These are phyloP conservation scores for Geopemphigus sp. DNA, from an alignment of 1,140 invertebrate species.

Conservation along the genomic window DNA sequence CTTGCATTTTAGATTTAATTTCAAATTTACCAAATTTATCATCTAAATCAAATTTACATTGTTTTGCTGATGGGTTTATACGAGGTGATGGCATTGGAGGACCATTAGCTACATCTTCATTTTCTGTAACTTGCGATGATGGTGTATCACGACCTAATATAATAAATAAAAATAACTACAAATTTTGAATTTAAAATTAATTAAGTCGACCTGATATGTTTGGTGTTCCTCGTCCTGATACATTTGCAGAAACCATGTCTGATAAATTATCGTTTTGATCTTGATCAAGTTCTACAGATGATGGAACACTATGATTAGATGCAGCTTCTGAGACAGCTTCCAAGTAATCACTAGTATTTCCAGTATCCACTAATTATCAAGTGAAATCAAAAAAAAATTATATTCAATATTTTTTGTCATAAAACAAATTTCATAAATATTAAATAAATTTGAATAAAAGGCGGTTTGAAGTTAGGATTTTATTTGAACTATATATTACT, in stretches of 20 bases:
- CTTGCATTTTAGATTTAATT: slow-evolving; percentile 63
- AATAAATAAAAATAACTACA: not conserved
- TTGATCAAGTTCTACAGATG: slow-evolving; percentile 81
- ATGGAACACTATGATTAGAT: slow-evolving; percentile 91
- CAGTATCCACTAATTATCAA: slow-evolving; percentile 53
- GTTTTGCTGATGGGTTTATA: slow-evolving; percentile 67
- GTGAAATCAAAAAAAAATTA: not conserved
- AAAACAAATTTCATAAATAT: not conserved
- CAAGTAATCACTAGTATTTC: slow-evolving; percentile 88
- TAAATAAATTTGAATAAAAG: too few relatives aligned
- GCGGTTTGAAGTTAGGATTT: too few relatives aligned
- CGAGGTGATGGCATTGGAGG: slow-evolving; percentile 55
- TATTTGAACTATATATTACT: too few relatives aligned
- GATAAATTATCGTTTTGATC: slow-evolving; percentile 88
- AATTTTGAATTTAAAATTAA: not conserved
- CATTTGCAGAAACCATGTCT: slow-evolving; percentile 89
- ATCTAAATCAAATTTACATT: slow-evolving; percentile 87
- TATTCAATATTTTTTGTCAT: not conserved
- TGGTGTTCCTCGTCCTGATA: slow-evolving; percentile 82
- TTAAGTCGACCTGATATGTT: slow-evolving; percentile 78
- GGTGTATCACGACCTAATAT: slow-evolving; percentile 84
- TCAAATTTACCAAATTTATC: slow-evolving; percentile 99
- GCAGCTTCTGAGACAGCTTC: slow-evolving; percentile 93
- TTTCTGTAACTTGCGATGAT: slow-evolving; percentile 83
- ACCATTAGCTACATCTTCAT: slow-evolving; percentile 58